These are phyloP conservation scores for Thyatira batis DNA, from an alignment of 2,888 invertebrate species.

Conservation along the genomic window DNA sequence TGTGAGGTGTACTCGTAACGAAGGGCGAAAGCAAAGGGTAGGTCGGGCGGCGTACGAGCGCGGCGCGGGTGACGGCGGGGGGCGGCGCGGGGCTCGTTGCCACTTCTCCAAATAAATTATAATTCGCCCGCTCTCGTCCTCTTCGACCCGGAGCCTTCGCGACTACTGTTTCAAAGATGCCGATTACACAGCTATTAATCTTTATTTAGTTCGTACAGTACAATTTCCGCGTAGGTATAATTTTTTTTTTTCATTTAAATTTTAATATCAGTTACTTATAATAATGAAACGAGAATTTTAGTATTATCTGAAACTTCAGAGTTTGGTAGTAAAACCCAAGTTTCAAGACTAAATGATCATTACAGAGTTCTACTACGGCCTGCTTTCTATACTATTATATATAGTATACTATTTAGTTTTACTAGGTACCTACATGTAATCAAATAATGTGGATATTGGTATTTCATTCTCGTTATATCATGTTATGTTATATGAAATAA, in stretches of 20 bases:
- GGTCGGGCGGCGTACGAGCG: conserved; percentile 60
- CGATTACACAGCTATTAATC: conserved; percentile 55
- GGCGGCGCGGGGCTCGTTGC: conserved; percentile 68
- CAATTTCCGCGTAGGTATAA: neutral
- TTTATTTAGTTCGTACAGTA: conserved; percentile 41
- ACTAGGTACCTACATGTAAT: no score
- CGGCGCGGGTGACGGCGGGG: conserved; percentile 45
- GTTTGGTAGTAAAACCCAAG: neutral
- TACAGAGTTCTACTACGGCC: no score
- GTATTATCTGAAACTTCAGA: neutral
- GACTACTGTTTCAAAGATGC: conserved; percentile 63
- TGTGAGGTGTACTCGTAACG: conserved; percentile 68
- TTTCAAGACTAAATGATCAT: no score
- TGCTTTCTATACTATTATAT: no score
- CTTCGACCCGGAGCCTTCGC: conserved; percentile 43
- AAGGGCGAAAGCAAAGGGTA: conserved; percentile 83
- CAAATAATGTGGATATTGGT: no score
- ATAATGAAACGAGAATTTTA: neutral
- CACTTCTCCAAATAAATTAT: conserved; percentile 84
- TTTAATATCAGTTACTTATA: neutral
- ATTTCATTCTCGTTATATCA: no score
- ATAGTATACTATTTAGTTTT: no score
- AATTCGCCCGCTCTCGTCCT: conserved; percentile 74
- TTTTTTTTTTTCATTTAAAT: neutral
- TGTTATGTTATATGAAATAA: no score